A percentile compares a stretch with the other conserved stretches of the same genome.
phyloP scores from a whole-genome alignment of 2,113 vertebrate genomes.

The Periophthalmodon schlosseri region DNA sequence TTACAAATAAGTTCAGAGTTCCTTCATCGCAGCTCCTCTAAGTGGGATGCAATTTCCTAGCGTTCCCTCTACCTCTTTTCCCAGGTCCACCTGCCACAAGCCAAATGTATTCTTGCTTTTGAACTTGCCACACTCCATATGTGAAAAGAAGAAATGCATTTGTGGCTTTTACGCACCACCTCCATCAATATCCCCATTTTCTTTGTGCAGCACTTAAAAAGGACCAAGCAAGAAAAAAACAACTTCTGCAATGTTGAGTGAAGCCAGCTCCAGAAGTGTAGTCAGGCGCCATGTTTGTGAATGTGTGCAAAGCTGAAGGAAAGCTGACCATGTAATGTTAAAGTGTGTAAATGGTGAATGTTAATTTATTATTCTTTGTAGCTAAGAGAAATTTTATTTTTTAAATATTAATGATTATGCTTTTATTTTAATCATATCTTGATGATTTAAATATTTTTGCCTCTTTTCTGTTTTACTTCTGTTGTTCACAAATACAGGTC shows the following conservation, averaged over 20 bases:
- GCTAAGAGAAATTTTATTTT: conserved; percentile 28
- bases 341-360: conserved; percentile 56
- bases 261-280: conserved; percentile 6
- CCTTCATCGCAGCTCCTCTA: not conserved
- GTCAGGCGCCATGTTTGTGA: not conserved
- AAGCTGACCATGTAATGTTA: conserved; percentile 10
- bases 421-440: conserved; percentile 15
- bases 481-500: not conserved
- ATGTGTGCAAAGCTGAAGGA: conserved; percentile 6
- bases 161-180: not conserved
- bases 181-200: not conserved
- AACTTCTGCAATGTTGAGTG: conserved; percentile 8
- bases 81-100: conserved; percentile 20
- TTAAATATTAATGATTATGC: conserved; percentile 7
- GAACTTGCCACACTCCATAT: conserved; percentile 14
- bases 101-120: conserved; percentile 41
- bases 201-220: conserved; percentile 35
- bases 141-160: conserved; percentile 6
- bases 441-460: not conserved
- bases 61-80: conserved; percentile 10
- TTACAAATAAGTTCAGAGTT: not conserved
- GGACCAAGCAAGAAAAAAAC: not conserved
- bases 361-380: conserved; percentile 31
- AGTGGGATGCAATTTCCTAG: conserved; percentile 10
- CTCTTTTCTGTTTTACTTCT: not conserved